Conservation (phyloP, 1,140 invertebrate genomes). For the Anagrus nilaparvatae region DNA sequence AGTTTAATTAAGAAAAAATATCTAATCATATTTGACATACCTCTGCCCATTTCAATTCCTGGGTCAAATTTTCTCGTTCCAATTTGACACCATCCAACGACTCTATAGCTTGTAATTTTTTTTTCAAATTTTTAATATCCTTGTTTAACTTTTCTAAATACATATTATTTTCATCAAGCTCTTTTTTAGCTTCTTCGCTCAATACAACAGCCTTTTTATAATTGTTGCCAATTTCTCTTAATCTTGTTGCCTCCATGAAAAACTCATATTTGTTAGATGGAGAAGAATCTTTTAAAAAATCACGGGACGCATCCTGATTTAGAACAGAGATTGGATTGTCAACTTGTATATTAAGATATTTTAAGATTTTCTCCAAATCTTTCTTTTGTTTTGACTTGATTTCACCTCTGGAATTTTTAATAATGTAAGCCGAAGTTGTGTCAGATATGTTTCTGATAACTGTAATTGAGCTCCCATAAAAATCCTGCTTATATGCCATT, state of each 20-base stretch:
- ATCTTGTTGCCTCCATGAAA: conserved; percentile 77
- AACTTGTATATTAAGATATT: conserved; percentile 75
- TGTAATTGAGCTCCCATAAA: conserved; percentile 70
- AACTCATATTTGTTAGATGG: conserved; percentile 67
- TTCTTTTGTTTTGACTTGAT: conserved; percentile 50
- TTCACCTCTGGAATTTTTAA: conserved; percentile 54
- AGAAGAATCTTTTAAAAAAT: conserved; percentile 70
- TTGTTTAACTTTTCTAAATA: too few species aligned
- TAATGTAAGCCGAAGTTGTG: conserved; percentile 57
- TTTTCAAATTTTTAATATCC: conserved; percentile 44
- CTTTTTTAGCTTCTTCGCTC: conserved; percentile 48
- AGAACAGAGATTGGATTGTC: conserved; percentile 87
- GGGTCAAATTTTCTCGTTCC: conserved; percentile 39
- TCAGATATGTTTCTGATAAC: conserved; percentile 60
- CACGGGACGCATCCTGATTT: conserved; percentile 81
- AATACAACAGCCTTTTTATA: conserved; percentile 48
- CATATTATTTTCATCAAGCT: conserved; percentile 32
- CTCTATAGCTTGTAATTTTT: conserved; percentile 44
- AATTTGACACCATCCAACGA: conserved; percentile 44
- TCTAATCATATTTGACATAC: too few species aligned
- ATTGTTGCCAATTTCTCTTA: conserved; percentile 63
- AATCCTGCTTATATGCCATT: conserved; percentile 57
- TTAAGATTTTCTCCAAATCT: conserved; percentile 58
- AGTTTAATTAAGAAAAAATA: too few species aligned
- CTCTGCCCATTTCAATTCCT: conserved; percentile 42